Conservation (phyloP, 2,797 vertebrate species). For the Alouatta caraya region DNA sequence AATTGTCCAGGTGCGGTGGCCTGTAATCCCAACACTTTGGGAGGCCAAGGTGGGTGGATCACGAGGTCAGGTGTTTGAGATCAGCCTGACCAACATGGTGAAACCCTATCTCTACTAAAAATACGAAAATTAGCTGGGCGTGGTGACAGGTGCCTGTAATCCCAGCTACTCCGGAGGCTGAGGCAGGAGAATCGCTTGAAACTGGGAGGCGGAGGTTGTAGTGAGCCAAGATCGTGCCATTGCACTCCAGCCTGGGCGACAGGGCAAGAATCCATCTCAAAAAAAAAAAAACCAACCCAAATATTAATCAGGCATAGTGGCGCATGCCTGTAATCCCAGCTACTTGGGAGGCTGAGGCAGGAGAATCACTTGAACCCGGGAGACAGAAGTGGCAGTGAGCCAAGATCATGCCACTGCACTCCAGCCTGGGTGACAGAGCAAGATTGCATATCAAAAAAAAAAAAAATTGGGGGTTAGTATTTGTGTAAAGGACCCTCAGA, state of each 20-base stretch:
- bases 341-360: neutral
- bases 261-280: neutral
- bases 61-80: neutral
- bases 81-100: no score
- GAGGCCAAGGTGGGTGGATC: neutral
- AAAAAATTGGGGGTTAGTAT: neutral
- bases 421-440: neutral
- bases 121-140: no score
- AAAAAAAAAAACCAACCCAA: neutral
- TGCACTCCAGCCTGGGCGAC: neutral
- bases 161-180: no score
- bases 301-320: neutral
- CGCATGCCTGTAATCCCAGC: neutral
- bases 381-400: neutral
- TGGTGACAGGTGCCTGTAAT: no score
- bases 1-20: neutral
- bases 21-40: neutral
- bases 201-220: neutral
- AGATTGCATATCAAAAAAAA: neutral
- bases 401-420: neutral
- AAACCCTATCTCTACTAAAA: no score
- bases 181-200: neutral
- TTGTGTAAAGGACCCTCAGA: neutral
- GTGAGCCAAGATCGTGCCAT: no score
- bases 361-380: neutral